phyloP scores from a whole-genome alignment of 1,140 invertebrate species.

The Tetragonula clypearis region DNA sequence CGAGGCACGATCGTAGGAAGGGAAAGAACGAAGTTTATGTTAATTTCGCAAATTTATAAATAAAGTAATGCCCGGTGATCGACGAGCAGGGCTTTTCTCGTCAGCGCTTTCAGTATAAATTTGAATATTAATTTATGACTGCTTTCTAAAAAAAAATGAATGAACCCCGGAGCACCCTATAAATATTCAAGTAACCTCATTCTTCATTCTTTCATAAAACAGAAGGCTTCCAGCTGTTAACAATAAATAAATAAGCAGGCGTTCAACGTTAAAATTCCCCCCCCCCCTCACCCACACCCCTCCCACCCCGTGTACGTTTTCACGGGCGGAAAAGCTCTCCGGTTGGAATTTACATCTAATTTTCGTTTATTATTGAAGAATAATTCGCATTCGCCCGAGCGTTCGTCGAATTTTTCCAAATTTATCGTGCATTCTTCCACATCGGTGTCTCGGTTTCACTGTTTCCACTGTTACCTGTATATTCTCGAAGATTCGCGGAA shows the following conservation, averaged over 20 bases:
- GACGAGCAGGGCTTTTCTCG: conserved; percentile 18
- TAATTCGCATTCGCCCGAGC: background rate
- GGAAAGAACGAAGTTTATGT: background rate
- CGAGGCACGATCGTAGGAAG: background rate
- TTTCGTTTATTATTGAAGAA: background rate
- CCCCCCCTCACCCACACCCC: background rate
- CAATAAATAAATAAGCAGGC: conserved; percentile 25
- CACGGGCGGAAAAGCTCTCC: background rate
- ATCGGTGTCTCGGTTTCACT: background rate
- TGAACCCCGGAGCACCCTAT: conserved; percentile 17
- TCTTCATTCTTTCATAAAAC: conserved; percentile 14
- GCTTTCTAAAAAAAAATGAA: conserved; percentile 31
- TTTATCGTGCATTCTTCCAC: background rate
- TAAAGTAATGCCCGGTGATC: conserved; percentile 36
- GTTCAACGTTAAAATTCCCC: background rate
- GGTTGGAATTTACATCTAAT: background rate
- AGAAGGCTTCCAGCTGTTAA: conserved; percentile 29
- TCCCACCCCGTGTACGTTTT: background rate
- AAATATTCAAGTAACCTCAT: conserved; percentile 36
- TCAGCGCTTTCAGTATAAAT: conserved; percentile 36
- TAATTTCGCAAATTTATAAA: conserved; percentile 27
- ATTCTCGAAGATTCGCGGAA: too few species aligned
- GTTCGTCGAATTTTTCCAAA: background rate
- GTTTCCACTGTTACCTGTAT: background rate
- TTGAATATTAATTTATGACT: conserved; percentile 45